A percentile compares a stretch with the other conserved stretches of the same genome.
These are phyloP conservation scores for Micropoecilia bifurca DNA, from an alignment of 2,797 vertebrate genomes.

Conservation along the genomic window DNA sequence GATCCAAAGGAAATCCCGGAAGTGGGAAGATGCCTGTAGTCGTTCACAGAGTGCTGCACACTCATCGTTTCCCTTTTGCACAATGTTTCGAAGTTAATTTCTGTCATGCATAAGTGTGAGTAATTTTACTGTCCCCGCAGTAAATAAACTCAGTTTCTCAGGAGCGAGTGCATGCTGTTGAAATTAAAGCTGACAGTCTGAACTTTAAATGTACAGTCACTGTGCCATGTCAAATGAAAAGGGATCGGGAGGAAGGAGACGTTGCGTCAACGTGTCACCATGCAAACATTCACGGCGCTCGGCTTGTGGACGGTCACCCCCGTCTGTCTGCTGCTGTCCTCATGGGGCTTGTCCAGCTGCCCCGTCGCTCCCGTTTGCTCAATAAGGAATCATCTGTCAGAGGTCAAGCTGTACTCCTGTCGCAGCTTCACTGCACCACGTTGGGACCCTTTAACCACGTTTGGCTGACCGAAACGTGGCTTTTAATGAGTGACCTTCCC, in stretches of 20 bases:
- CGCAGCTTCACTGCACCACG: slow-evolving; percentile 34
- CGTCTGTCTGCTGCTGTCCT: slow-evolving; percentile 37
- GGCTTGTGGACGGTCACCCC: slow-evolving; percentile 35
- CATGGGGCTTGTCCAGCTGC: slow-evolving; percentile 56
- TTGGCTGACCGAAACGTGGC: slow-evolving; percentile 68
- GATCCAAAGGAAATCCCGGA: slow-evolving; percentile 4
- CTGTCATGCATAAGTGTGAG: slow-evolving; percentile 10
- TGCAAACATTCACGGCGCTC: slow-evolving; percentile 49
- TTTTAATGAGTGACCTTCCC: slow-evolving; percentile 71
- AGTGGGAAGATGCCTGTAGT: slow-evolving; percentile 7
- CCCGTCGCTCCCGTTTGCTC: background rate
- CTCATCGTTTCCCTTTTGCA: slow-evolving; percentile 3
- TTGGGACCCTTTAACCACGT: slow-evolving; percentile 50
- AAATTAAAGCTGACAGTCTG: slow-evolving; percentile 71
- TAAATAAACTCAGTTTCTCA: slow-evolving; percentile 4
- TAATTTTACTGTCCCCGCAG: slow-evolving; percentile 3
- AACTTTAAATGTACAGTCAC: slow-evolving; percentile 70
- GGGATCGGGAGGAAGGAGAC: slow-evolving; percentile 33
- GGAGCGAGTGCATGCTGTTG: background rate
- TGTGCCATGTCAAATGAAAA: slow-evolving; percentile 61
- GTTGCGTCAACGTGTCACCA: slow-evolving; percentile 56
- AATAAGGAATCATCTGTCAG: slow-evolving; percentile 54
- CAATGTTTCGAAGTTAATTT: slow-evolving; percentile 1
- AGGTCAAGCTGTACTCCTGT: slow-evolving; percentile 28
- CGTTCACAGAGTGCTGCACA: background rate